Evolutionary conservation across 2,888 invertebrate species (phyloP).

Genomic region (Thumatha senex): DNA sequence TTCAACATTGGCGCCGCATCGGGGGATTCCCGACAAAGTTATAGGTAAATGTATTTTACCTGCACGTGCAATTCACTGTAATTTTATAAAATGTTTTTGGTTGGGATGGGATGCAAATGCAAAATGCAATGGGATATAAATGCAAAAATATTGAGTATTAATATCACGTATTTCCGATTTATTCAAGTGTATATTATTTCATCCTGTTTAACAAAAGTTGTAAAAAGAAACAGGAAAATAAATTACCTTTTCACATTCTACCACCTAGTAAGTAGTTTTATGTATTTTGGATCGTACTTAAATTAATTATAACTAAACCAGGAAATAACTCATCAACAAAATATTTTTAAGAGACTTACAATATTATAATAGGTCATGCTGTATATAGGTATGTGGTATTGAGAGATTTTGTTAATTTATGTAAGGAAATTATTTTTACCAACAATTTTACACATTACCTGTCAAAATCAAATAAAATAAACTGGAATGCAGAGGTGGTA

Average conservation of each 20-base stretch:
- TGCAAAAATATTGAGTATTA: constrained; percentile 28
- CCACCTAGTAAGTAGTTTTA: too few relatives aligned
- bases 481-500: constrained; percentile 9
- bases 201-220: not conserved
- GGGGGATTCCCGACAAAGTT: constrained; percentile 51
- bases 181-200: not conserved
- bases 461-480: constrained; percentile 12
- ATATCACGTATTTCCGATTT: not conserved
- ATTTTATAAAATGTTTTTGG: constrained; percentile 40
- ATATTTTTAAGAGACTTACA: too few relatives aligned
- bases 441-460: not conserved
- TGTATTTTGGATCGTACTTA: too few relatives aligned
- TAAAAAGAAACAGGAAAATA: not conserved
- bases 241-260: not conserved
- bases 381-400: not conserved
- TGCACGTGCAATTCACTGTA: constrained; percentile 56
- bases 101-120: too few relatives aligned
- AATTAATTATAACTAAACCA: too few relatives aligned
- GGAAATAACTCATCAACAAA: too few relatives aligned
- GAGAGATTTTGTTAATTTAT: not conserved
- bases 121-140: too few relatives aligned
- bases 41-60: constrained; percentile 45
- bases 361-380: not conserved
- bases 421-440: not conserved
- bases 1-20: constrained; percentile 31